phyloP scores from a whole-genome alignment of 2,113 vertebrate species.

The Protobothrops flavoviridis region DNA sequence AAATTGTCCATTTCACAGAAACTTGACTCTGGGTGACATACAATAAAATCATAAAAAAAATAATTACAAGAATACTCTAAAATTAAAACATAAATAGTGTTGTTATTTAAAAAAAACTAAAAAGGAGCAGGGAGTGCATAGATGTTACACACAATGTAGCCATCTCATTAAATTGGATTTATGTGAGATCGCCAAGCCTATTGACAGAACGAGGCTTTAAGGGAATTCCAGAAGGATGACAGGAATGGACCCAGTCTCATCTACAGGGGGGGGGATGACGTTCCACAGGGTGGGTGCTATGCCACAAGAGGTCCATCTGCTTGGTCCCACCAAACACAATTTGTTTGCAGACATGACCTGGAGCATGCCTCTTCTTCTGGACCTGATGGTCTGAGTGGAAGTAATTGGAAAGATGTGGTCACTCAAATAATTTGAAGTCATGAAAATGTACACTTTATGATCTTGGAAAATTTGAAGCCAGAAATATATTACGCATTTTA shows the following conservation, averaged over 20 bases:
- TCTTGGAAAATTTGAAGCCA: not conserved
- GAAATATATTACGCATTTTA: not conserved
- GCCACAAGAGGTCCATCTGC: not conserved
- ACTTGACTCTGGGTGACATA: not conserved
- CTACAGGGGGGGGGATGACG: not conserved
- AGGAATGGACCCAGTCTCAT: not conserved
- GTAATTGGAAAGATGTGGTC: not conserved
- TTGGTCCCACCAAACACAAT: not conserved
- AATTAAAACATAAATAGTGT: not conserved
- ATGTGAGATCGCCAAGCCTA: not conserved
- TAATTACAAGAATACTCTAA: not conserved
- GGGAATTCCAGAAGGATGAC: not conserved
- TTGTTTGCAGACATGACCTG: not conserved
- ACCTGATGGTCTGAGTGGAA: not conserved
- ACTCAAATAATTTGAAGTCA: not conserved
- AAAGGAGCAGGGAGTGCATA: not conserved
- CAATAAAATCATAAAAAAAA: not conserved
- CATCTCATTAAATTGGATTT: not conserved
- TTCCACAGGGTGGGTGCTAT: not conserved
- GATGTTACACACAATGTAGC: not conserved
- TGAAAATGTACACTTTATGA: not conserved
- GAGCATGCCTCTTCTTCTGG: not conserved
- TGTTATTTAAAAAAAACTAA: not conserved
- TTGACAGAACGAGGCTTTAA: not conserved
- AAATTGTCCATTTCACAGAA: not conserved